Evolutionary conservation across 2,113 vertebrate species (phyloP), one percentile per base, ranked within the genome.

Genomic region (Marmota flaviventris): DNA sequence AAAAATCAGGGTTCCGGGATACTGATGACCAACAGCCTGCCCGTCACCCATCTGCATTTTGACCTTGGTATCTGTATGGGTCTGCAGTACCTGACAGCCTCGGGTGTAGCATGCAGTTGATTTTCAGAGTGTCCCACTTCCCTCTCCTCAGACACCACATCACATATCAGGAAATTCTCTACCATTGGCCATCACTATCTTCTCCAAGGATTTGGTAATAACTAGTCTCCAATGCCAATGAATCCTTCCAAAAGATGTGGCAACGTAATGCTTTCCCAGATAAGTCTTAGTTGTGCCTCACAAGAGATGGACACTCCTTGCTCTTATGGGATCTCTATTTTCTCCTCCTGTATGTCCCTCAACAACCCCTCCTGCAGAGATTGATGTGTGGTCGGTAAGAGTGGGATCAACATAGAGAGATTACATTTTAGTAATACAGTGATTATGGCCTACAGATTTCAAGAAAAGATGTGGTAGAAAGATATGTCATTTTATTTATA

Each of bases 401-500:
- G 27, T 34, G 39, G 42, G 27, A 29, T 61, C 16, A 88, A 63
- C 7, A 53, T 24, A 14, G 48, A 37, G 48, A 94, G 29, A 77
- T 93, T 5, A 29, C 22, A 77, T 61, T 75, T n/a, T 83, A 88
- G 8, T n/a, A 95, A 34, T 45, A 89, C 0, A 61, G 2, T 88
- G 63, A 25, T 39, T 18, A 48, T n/a, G 8, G 0, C 1, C 53
- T 45, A 73, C 78, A 51, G 32, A 67, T 17, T 67, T 86, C 17
- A 94, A 75, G 37, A 81, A 42, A 78, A 93, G 25, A 95, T 67
- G 75, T n/a, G 1, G 4, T 70, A 37, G 9, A 8, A 78, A 95
- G 39, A 58, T 53, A 3, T 27, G 16, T 22, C 48, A 2, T n/a
- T 95, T 67, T 91, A 37, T 39, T 78, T 88, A 72, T 76, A 89